Evolutionary conservation across 2,888 invertebrate genomes (phyloP), one percentile per base, ranked within the genome.

Genomic region (Eupithecia inturbata): DNA sequence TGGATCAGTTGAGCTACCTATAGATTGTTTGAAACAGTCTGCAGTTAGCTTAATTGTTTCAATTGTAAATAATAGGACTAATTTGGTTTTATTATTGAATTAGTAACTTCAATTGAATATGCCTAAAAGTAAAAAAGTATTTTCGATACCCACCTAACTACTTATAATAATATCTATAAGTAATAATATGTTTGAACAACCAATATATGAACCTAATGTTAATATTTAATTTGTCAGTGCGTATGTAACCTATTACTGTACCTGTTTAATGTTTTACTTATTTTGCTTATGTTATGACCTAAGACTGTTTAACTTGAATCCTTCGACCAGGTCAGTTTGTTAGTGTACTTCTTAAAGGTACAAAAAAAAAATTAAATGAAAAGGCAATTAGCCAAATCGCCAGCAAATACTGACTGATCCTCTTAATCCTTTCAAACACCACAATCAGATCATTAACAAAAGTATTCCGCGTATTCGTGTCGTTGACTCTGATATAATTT

Each of bases 371-470:
- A 19, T 41, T 19, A 5, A 41, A 53, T 53, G 49, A 53, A 22
- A 22, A 53, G 3, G 49, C 10, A 10, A 10, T 53, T 53, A 22
- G 10, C n/a, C 10, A 53, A 53, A 53, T 53, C 1, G 22, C 22
- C 10, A 53, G 22, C 22, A 53, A n/a, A 22, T 22, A 53, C 49
- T 53, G 9, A n/a, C 12, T 26, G 57, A 26, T 26, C 57, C 14
- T 57, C 57, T 14, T 78, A 72, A 71, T 77, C 66, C 71, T 53
- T 68, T 71, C 28, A 69, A 62, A 70, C 74, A 70, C 71, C 73
- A 80, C 79, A 73, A 79, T 80, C 78, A 77, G 53, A 74, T 75
- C 83, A 86, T 86, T 86, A 85, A 86, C 87, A 81, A 82, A 82
- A 80, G 83, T 85, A 84, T 77, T 79, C 78, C 79, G 71, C 72